Conservation (phyloP, 2,113 vertebrate species). For the Larimichthys crocea region DNA sequence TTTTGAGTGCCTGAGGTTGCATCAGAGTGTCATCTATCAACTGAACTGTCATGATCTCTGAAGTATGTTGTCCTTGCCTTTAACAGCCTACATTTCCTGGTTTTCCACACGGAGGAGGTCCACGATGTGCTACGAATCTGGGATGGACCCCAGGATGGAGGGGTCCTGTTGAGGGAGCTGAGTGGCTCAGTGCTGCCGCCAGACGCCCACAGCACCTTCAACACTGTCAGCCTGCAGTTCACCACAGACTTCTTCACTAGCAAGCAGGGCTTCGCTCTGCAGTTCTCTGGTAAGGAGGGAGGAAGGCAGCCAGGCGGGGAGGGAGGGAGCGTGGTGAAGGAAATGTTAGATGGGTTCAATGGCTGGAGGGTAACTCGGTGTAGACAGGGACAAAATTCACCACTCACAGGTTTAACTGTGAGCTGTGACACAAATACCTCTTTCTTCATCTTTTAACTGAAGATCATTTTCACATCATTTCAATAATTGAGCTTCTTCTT, state of each 20-base stretch:
- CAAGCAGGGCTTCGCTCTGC: conserved; percentile 97
- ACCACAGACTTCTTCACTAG: conserved; percentile 99
- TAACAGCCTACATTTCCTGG: conserved; percentile 94
- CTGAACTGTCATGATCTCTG: not conserved
- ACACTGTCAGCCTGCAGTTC: conserved; percentile 93
- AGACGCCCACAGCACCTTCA: conserved; percentile 96
- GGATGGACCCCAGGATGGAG: conserved; percentile 95
- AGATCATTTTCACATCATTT: conserved; percentile 18
- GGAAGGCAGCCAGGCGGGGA: not conserved
- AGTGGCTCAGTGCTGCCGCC: conserved; percentile 89
- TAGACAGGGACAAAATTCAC: not conserved
- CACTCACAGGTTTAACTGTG: conserved; percentile 11
- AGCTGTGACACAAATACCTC: not conserved
- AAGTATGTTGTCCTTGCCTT: conserved; percentile 16
- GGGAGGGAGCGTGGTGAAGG: not conserved
- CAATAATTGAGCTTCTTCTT: conserved; percentile 10
- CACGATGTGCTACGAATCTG: conserved; percentile 96
- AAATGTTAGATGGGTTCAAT: not conserved
- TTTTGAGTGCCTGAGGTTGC: not conserved
- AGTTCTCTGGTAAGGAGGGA: conserved; percentile 89
- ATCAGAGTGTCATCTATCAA: not conserved
- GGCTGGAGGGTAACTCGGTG: not conserved
- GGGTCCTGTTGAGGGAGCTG: conserved; percentile 92
- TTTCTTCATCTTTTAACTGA: conserved; percentile 10
- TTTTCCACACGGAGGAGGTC: conserved; percentile 97